A percentile compares a stretch with the other conserved stretches of the same genome.
Evolutionary conservation across 2,888 invertebrate genomes (phyloP).

Genomic region (Limnephilus rhombicus): DNA sequence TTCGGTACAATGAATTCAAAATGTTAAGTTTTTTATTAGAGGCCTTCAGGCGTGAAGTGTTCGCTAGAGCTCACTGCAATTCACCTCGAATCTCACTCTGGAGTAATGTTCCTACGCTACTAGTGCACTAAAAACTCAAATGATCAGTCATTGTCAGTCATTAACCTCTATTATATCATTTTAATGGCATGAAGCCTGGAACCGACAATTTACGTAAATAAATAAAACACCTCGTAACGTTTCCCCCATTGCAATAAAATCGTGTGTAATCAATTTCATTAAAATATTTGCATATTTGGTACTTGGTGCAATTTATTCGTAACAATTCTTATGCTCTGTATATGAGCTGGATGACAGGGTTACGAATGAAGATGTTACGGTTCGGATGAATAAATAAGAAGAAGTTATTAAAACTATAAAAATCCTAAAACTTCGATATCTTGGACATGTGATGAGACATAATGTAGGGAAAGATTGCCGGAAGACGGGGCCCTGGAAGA

Average conservation of each 20-base stretch:
- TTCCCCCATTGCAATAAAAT: background rate
- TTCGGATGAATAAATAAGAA: no score
- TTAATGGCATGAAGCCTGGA: background rate
- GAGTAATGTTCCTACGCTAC: background rate
- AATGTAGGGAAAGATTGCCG: no score
- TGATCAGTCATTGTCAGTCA: background rate
- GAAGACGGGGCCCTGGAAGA: no score
- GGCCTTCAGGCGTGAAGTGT: background rate
- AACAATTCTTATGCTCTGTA: no score
- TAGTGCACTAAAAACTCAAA: background rate
- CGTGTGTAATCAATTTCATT: no score
- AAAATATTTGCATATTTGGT: no score
- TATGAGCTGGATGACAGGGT: no score
- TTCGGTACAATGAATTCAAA: constrained; percentile 29
- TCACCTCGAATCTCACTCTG: background rate
- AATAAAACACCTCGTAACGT: background rate
- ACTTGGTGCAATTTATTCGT: no score
- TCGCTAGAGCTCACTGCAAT: background rate
- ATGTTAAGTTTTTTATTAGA: background rate
- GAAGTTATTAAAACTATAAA: no score
- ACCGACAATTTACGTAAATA: background rate
- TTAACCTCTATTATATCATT: background rate
- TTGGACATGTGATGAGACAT: no score
- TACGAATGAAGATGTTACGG: no score
- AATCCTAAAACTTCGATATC: no score